Base-by-base conservation (phyloP, 2,888 invertebrate species). In the Choristoneura rosaceana region DNA sequence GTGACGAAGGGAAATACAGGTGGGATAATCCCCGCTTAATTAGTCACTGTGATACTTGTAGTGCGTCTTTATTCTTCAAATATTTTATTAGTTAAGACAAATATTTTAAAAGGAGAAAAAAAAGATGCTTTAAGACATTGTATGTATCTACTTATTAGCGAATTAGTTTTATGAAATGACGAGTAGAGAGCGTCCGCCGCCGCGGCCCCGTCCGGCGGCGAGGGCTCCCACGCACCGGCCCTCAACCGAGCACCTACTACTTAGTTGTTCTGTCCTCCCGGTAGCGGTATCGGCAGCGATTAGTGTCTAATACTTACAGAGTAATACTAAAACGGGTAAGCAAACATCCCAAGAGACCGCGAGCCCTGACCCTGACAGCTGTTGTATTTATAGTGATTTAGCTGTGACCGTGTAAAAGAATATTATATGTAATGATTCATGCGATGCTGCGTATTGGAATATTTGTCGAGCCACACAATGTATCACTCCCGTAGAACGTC, bases 121-220 rank as follows among this genome's bases (percentile, higher is more conserved):
- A 69, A 69, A 73, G 71, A 73, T 68, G 73, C 73, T 73, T 73
- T 73, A 73, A 69, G 68, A 73, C 68, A 64, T 64, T 73, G 68
- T 71, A 73, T 73, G 68, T 68, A 73, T 73, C n/a, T n/a, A 64
- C 63, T 25, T 55, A 25, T 71, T 71, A 73, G 73, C 68, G 59
- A 45, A 73, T 73, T 70, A 73, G 65, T 73, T 73, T 59, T 73
- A 73, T 61, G 58, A 68, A 60, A 65, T 61, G 63, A 43, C 59
- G 69, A 50, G 59, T 17, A 15, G 25, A 25, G 25, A 25, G 52
- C 17, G 9, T 15, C 17, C 52, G 52, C 7, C 52, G 47, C 3
- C 43, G 43, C 9, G 10, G 43, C n/a, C 47, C n/a, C 12, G 14
- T 14, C 47, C 47, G 47, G n/a, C n/a, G 4, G 7, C 38, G 38